Conservation (phyloP, 1,140 invertebrate genomes). For the Lasioglossum baleicum region DNA sequence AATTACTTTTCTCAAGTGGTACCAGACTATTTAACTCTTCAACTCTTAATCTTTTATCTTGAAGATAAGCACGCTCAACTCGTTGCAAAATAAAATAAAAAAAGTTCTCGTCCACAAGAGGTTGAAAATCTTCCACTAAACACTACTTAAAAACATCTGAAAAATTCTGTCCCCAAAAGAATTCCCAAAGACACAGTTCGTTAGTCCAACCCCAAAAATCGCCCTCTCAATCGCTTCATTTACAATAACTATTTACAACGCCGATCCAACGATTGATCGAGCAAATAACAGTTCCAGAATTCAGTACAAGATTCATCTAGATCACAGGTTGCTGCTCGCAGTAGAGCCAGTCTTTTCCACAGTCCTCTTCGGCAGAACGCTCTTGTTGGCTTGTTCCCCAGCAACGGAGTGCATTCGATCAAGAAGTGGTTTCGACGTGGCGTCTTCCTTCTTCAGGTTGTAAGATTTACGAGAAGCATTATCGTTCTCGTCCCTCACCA, state of each 20-base stretch:
- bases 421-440: constrained; percentile 45
- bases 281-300: neutral
- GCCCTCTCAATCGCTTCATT: neutral
- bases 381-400: constrained; percentile 45
- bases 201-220: no score
- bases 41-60: no score
- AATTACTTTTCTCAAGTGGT: no score
- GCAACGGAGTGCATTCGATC: constrained; percentile 29
- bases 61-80: no score
- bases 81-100: no score
- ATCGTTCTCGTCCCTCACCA: constrained; percentile 32
- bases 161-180: no score
- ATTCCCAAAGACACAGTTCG: no score
- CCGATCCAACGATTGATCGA: neutral
- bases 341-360: constrained; percentile 46
- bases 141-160: no score
- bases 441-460: constrained; percentile 24
- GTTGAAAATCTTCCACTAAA: no score
- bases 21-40: no score
- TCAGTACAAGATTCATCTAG: neutral
- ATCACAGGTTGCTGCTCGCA: constrained; percentile 52
- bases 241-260: constrained; percentile 25
- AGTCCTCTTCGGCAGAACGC: constrained; percentile 31
- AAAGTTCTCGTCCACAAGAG: no score
- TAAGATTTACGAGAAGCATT: constrained; percentile 40